Base-by-base conservation (phyloP, 2,113 vertebrate genomes). In the Pipra filicauda region DNA sequence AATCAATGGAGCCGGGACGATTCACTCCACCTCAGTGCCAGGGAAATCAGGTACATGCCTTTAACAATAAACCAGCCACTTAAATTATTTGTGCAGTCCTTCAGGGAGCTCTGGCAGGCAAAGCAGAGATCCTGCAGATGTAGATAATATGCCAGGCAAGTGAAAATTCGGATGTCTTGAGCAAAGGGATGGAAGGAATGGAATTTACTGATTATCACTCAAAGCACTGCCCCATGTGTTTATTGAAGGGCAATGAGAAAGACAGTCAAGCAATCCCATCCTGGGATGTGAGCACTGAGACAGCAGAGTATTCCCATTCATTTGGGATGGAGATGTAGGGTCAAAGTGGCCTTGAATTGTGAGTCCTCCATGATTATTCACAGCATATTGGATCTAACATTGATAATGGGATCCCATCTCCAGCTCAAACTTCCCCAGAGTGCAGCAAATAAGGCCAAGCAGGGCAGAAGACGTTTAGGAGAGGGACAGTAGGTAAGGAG, bases 31-130 rank as follows among this genome's bases (percentile, higher is more conserved):
- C 91, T 87, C 88, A 89, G 55, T 0, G 2, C 61, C 61, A 1
- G 79, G 80, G 73, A 96, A 92, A 96, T 96, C 83, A 82, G 88
- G 93, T 92, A 89, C 83, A 92, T 91, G 93, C 91, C 88, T 97
- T 81, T 87, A 86, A 93, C 91, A 95, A 94, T 96, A 96, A 96
- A 87, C 49, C 91, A 96, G 79, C 5, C 26, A 71, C 84, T 96
- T 91, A 82, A 91, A 95, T 92, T 96, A 91, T 85, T 82, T 69
- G 57, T 89, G 66, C 49, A 93, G 66, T 69, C 78, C 88, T 94
- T 78, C 12, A 80, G 87, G 85, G 70, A 89, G 41, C 15, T 51
- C 61, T 91, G 67, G 55, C 64, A 83, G 72, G 64, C 66, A 65
- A 44, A 71, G 73, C 28, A 72, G 82, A 86, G 72, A 74, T 78